Conservation (phyloP, 2,113 vertebrate species). For the Thomomys bottae region DNA sequence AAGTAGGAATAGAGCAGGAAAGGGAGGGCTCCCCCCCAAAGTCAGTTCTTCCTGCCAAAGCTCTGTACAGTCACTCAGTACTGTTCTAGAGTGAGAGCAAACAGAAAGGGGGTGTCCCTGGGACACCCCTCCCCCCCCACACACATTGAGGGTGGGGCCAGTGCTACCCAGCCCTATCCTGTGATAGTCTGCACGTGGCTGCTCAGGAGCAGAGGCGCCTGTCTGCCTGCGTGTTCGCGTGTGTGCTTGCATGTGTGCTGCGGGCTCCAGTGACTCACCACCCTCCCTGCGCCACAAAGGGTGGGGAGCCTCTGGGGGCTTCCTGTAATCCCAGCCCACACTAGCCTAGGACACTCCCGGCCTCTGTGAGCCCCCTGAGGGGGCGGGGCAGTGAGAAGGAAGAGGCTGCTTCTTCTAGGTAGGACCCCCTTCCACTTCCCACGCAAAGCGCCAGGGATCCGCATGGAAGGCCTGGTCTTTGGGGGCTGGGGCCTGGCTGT, state of each 20-base stretch:
- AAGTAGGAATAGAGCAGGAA: not conserved
- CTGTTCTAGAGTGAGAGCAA: not conserved
- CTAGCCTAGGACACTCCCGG: not conserved
- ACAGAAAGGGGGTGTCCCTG: conserved; percentile 19
- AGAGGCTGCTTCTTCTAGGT: not conserved
- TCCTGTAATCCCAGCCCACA: not conserved
- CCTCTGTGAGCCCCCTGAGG: not conserved
- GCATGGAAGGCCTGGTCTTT: not conserved
- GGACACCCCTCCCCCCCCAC: conserved; percentile 25
- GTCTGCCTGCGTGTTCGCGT: not conserved
- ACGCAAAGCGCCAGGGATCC: too few species aligned
- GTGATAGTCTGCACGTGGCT: not conserved
- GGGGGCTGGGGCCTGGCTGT: not conserved
- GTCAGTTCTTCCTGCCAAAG: not conserved
- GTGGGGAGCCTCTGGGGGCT: not conserved
- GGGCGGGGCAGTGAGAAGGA: not conserved
- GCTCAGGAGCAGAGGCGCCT: not conserved
- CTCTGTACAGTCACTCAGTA: not conserved
- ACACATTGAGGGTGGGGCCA: conserved; percentile 69
- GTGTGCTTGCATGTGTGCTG: not conserved
- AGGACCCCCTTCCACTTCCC: not conserved
- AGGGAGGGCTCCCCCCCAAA: not conserved
- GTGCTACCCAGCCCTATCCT: not conserved
- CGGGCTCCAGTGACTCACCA: conserved; percentile 26
- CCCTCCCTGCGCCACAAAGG: not conserved